These are phyloP conservation scores for Rhopilema esculentum DNA, from an alignment of 30 jellyfish, hydroid and myxozoan genomes.

Conservation along the genomic window DNA sequence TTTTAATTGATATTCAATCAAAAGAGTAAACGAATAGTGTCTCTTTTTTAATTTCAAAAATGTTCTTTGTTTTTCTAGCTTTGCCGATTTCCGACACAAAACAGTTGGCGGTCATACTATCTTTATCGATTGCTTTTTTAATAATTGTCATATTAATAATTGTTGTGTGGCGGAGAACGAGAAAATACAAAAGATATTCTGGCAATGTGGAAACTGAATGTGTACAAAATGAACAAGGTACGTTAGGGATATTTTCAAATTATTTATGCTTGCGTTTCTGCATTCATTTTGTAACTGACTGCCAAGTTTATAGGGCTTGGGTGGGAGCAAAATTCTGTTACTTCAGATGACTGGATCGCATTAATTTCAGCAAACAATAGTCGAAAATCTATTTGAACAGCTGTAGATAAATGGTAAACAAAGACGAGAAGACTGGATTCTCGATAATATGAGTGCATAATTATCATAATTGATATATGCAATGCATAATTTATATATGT, in stretches of 20 bases:
- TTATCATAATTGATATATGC: too few species aligned
- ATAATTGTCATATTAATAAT: conserved; percentile 70
- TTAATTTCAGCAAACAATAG: too few species aligned
- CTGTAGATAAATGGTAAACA: too few species aligned
- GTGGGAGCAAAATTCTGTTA: background rate
- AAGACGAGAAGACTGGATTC: too few species aligned
- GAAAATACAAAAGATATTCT: conserved; percentile 66
- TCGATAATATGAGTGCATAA: too few species aligned
- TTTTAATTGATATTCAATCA: background rate
- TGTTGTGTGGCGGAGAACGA: conserved; percentile 81
- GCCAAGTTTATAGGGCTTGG: background rate
- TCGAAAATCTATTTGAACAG: too few species aligned
- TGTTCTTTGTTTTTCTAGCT: conserved; percentile 32
- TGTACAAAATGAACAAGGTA: conserved; percentile 47
- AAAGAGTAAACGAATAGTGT: background rate
- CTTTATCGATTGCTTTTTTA: conserved; percentile 73
- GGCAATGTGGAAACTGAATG: conserved; percentile 59
- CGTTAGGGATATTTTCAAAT: background rate
- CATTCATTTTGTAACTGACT: background rate
- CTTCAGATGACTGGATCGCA: too few species aligned
- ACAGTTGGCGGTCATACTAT: conserved; percentile 79
- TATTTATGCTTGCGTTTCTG: background rate
- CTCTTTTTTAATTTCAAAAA: background rate
- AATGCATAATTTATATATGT: too few species aligned
- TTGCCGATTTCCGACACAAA: conserved; percentile 77